Percentiles rank a stretch among this genome's conserved stretches.
These are phyloP conservation scores for Lethenteron camtschaticum DNA, from an alignment of 2,113 vertebrate genomes.

Conservation along the genomic window DNA sequence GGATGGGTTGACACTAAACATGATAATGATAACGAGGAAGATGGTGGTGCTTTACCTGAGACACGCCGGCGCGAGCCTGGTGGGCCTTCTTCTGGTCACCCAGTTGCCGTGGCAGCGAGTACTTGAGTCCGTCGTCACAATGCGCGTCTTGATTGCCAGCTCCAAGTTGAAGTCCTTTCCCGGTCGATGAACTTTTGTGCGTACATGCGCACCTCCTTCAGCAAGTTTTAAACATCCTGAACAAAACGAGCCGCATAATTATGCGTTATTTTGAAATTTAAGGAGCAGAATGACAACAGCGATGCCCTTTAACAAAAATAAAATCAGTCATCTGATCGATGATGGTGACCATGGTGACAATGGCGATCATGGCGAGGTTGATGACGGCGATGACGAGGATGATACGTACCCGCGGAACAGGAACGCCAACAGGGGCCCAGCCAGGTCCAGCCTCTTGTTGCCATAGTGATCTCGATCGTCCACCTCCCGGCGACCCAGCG, in stretches of 20 bases:
- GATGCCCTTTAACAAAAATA: no score
- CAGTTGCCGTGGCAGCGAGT: constrained; percentile 86
- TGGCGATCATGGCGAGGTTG: no score
- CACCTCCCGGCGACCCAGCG: constrained; percentile 70
- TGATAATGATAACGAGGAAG: not conserved
- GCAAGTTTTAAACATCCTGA: constrained; percentile 97
- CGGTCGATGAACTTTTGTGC: constrained; percentile 93
- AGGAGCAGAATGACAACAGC: no score
- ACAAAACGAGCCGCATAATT: not conserved
- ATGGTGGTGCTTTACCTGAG: constrained; percentile 43
- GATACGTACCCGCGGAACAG: constrained; percentile 66
- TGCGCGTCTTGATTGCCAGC: constrained; percentile 82
- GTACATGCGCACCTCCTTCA: constrained; percentile 94
- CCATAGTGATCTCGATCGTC: constrained; percentile 98
- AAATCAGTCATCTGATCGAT: no score
- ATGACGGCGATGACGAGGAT: not conserved
- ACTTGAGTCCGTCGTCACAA: constrained; percentile 92
- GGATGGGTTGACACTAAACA: no score
- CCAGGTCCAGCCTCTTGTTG: constrained; percentile 96
- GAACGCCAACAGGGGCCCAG: constrained; percentile 73
- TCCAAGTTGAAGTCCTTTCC: constrained; percentile 95
- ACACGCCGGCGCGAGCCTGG: constrained; percentile 86
- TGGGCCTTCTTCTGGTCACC: constrained; percentile 97
- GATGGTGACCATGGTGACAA: no score
- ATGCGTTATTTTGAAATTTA: no score